Conservation (phyloP, 2,888 invertebrate species). For the Smittia aterrima region DNA sequence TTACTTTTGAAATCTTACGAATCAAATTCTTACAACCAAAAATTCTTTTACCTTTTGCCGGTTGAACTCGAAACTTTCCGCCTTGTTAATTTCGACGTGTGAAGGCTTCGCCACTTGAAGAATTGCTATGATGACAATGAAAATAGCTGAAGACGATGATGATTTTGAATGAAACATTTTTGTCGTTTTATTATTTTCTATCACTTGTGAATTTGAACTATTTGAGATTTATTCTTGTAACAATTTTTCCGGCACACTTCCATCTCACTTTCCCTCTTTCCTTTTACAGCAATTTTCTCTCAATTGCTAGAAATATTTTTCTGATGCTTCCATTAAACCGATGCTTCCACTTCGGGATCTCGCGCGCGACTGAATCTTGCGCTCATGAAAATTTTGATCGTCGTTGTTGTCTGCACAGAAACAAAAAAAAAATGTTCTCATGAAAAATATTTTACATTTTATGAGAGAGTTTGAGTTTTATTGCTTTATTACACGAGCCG, state of each 20-base stretch:
- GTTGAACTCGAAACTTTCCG: conserved; percentile 1
- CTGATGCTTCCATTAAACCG: not conserved
- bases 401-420: not conserved
- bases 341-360: not conserved
- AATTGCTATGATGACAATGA: not conserved
- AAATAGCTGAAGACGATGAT: not conserved
- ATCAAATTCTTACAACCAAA: not conserved
- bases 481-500: not conserved
- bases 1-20: not conserved
- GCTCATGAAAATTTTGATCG: not conserved
- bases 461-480: not conserved
- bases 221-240: not conserved
- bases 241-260: not conserved
- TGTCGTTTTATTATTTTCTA: not conserved
- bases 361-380: not conserved
- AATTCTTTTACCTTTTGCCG: conserved; percentile 9
- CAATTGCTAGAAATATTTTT: not conserved
- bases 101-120: not conserved
- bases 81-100: conserved; percentile 7
- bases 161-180: not conserved
- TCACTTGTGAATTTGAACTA: not conserved
- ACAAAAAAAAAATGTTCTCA: not conserved
- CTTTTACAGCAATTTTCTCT: not conserved
- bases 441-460: not conserved
- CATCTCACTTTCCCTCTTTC: not conserved